Evolutionary conservation across 2,113 vertebrate genomes (phyloP), one percentile per base, ranked within the genome.

Genomic region (Arenaria interpres): DNA sequence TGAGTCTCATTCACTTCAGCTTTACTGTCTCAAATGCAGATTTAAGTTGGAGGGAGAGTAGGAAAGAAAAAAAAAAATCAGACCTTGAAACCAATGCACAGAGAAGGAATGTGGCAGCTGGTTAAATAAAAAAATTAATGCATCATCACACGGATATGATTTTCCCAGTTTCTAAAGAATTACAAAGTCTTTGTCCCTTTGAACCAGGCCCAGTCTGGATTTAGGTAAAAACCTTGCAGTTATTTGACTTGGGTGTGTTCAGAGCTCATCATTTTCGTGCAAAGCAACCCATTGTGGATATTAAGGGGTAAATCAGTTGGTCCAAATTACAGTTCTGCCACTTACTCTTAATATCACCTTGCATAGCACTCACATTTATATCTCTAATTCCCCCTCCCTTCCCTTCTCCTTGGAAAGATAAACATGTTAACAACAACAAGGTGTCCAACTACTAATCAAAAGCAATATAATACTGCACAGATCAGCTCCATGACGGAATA

Each of bases 21-120:
- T 59, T 95, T 85, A 63, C 74, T 89, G 54, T 83, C 92, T 87
- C 21, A 13, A 96, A 94, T 75, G 80, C 57, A 66, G 69, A 89
- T 67, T 86, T 97, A 95, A 97, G 92, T 1, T 62, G 80, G 35
- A 39, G 46, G 53, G 43, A 67, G 46, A 43, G 43, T 74, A 84
- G 68, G 45, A 89, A 83, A 50, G 17, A 27, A 23, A 80, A 76
- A 86, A 41, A 66, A 66, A 63, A 59, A 41, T 41, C 57, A 71
- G 88, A 62, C 86, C 54, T 92, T 59, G 90, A 88, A 92, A 87
- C 7, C 64, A 84, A 87, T 69, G 63, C 67, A 93, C n/a, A 64
- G 72, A 76, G 56, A 86, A 74, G 63, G 73, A 63, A 93, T 19
- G 57, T 68, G 57, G 57, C 62, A 78, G 62, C 66, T 85, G n/a